Evolutionary conservation across 2,113 vertebrate genomes (phyloP).

Genomic region (Cheilinus undulatus): DNA sequence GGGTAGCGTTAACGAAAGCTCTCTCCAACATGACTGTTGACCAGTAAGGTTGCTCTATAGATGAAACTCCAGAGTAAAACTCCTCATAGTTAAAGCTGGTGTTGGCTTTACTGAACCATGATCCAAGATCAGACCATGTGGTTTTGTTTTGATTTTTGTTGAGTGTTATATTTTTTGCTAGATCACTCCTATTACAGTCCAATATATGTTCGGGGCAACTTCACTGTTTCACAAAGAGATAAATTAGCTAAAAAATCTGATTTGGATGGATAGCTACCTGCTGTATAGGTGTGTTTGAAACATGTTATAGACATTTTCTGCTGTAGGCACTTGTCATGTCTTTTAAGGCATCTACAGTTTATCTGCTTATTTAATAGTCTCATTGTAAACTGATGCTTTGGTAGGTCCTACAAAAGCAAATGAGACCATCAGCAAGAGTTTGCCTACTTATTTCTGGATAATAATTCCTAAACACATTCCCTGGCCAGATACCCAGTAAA

Average conservation of each 20-base stretch:
- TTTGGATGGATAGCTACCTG: conserved; percentile 23
- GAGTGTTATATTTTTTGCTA: conserved; percentile 24
- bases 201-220: conserved; percentile 61
- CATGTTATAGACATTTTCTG: conserved; percentile 1
- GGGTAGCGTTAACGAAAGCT: conserved; percentile 61
- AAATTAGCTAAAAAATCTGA: conserved; percentile 34
- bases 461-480: no score
- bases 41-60: conserved; percentile 59
- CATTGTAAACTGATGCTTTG: no score
- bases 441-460: neutral
- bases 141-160: no score
- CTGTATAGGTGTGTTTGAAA: neutral
- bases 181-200: conserved; percentile 34
- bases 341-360: neutral
- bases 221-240: conserved; percentile 53
- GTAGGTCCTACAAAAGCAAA: no score
- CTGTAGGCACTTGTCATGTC: neutral
- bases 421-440: neutral
- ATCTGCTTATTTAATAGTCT: neutral
- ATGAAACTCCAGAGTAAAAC: conserved; percentile 40
- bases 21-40: conserved; percentile 62
- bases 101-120: conserved; percentile 62
- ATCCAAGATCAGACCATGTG: conserved; percentile 65
- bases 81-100: conserved; percentile 19
- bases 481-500: neutral